Evolutionary conservation across 2,888 invertebrate species (phyloP).

Genomic region (Mythimna vitellina): DNA sequence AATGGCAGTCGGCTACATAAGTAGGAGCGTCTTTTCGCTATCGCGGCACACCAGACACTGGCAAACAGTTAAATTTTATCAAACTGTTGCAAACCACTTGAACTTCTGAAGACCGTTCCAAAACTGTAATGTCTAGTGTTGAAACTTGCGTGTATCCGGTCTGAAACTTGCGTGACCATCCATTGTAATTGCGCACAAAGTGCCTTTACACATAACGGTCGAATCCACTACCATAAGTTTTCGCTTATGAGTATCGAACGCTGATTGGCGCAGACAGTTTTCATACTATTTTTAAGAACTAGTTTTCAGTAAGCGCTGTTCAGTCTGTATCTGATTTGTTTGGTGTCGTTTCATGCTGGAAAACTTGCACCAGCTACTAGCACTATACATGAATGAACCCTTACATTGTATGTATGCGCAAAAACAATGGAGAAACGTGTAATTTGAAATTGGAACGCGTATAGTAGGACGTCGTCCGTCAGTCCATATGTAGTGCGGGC

Average conservation of each 20-base stretch:
- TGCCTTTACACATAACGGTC: not conserved
- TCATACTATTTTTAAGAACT: no score
- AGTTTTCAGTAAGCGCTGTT: no score
- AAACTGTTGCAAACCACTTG: constrained; percentile 32
- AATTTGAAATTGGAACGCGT: not conserved
- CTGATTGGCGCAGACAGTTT: no score
- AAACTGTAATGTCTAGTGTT: constrained; percentile 27
- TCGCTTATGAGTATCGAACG: not conserved
- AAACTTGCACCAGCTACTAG: no score
- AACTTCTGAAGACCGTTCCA: constrained; percentile 19
- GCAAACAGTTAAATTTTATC: constrained; percentile 30
- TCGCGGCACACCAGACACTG: constrained; percentile 38
- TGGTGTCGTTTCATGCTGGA: no score
- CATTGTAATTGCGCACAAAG: not conserved
- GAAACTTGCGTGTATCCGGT: constrained; percentile 5
- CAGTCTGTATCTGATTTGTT: no score
- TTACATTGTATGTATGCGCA: not conserved
- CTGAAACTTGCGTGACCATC: not conserved
- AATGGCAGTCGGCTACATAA: constrained; percentile 75
- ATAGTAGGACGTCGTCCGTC: not conserved
- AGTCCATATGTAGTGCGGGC: no score
- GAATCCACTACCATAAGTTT: not conserved
- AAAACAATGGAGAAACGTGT: not conserved
- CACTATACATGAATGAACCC: not conserved
- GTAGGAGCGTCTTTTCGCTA: constrained; percentile 51